These are phyloP conservation scores for Odobenus rosmarus DNA, from an alignment of 2,113 vertebrate species.

Conservation along the genomic window DNA sequence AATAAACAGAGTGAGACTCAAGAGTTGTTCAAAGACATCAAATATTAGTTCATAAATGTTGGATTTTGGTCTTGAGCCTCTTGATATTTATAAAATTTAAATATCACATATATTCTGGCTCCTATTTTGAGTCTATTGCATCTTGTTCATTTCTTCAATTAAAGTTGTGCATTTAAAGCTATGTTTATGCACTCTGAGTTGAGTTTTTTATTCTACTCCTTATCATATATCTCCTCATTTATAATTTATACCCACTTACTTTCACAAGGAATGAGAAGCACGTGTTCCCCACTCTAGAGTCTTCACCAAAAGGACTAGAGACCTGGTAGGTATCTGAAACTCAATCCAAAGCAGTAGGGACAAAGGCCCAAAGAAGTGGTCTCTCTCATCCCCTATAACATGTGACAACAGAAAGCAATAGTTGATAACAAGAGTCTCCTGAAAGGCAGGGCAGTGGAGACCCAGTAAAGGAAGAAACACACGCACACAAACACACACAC, in stretches of 20 bases:
- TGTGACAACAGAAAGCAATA: neutral
- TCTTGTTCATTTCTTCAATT: neutral
- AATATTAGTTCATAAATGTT: neutral
- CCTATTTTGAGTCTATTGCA: neutral
- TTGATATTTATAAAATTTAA: neutral
- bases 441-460: neutral
- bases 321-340: neutral
- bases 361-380: neutral
- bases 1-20: neutral
- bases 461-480: neutral
- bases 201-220: neutral
- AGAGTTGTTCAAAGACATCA: neutral
- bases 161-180: neutral
- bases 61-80: neutral
- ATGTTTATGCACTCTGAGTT: neutral
- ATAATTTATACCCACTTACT: neutral
- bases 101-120: neutral
- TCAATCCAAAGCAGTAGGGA: neutral
- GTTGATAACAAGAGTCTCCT: neutral
- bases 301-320: neutral
- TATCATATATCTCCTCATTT: neutral
- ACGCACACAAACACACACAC: accelerated
- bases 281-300: neutral
- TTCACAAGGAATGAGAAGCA: neutral
- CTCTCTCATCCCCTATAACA: neutral